These are phyloP conservation scores for Sinocyclocheilus maitianheensis DNA, from an alignment of 2,113 vertebrate species.

Conservation along the genomic window DNA sequence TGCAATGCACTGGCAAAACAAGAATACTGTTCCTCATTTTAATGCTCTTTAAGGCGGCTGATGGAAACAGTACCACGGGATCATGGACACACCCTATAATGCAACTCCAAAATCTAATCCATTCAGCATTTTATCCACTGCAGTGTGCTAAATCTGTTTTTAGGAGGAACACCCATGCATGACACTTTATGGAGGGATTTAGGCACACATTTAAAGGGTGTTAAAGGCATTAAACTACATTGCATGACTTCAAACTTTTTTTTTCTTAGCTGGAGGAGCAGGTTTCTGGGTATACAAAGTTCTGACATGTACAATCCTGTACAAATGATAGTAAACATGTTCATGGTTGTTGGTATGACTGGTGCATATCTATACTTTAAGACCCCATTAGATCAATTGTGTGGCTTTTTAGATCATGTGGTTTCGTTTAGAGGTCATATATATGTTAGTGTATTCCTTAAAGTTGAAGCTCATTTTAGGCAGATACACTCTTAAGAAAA, in stretches of 20 bases:
- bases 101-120: neutral
- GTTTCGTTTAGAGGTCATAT: too few relatives aligned
- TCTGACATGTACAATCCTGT: neutral
- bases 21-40: neutral
- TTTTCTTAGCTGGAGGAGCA: neutral
- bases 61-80: neutral
- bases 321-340: too few relatives aligned
- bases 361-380: too few relatives aligned
- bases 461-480: too few relatives aligned
- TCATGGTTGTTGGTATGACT: too few relatives aligned
- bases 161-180: neutral
- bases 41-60: neutral
- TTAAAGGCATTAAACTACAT: neutral
- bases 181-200: neutral
- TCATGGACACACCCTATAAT: neutral
- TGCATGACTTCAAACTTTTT: neutral
- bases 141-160: constrained; percentile 8
- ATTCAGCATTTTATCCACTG: neutral
- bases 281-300: neutral
- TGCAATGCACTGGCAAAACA: neutral
- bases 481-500: too few relatives aligned
- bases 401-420: too few relatives aligned
- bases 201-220: neutral
- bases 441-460: too few relatives aligned
- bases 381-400: too few relatives aligned